These are phyloP conservation scores for Neoarius graeffei DNA, from an alignment of 2,113 vertebrate species.

Conservation along the genomic window DNA sequence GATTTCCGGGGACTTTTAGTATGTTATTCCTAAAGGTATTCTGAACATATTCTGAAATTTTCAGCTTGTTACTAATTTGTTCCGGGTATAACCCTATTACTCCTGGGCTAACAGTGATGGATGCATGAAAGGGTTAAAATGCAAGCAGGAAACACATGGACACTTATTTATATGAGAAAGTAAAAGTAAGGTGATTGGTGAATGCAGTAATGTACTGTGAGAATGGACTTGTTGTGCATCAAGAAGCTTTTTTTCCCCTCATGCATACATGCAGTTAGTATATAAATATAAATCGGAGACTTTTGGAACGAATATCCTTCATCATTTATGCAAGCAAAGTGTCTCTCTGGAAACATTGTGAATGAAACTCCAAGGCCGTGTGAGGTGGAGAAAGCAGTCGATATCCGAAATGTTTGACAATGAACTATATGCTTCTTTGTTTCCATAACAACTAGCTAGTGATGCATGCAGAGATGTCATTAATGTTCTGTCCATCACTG, in stretches of 20 bases:
- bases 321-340: background rate
- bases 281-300: background rate
- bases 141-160: background rate
- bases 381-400: background rate
- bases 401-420: background rate
- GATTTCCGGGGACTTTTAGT: too few relatives aligned
- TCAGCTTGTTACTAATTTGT: too few relatives aligned
- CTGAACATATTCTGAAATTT: too few relatives aligned
- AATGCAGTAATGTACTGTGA: background rate
- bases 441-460: background rate
- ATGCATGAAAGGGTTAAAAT: background rate
- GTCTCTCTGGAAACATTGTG: background rate
- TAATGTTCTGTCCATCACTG: background rate
- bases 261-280: background rate
- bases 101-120: too few relatives aligned
- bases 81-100: too few relatives aligned
- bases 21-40: too few relatives aligned
- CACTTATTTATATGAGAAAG: background rate
- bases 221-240: background rate
- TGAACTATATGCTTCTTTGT: background rate
- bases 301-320: background rate
- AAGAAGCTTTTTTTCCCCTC: background rate
- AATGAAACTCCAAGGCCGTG: background rate
- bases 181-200: background rate
- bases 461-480: background rate